Percentiles rank a stretch among this genome's conserved stretches.
Evolutionary conservation across 2,888 invertebrate genomes (phyloP).

Genomic region (Aspidapion aeneum): DNA sequence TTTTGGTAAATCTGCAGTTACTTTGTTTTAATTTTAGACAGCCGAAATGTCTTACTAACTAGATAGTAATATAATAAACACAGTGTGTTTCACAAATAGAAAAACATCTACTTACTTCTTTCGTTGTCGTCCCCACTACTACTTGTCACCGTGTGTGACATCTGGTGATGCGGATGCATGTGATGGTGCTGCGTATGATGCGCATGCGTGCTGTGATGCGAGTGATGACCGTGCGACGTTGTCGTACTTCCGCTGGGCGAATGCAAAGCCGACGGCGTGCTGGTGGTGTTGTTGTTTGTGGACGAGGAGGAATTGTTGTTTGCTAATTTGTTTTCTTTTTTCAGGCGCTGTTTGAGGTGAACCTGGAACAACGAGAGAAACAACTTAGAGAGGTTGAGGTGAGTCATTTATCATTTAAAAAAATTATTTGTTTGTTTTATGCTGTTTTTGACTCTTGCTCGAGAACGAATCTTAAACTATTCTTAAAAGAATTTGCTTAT

Average conservation of each 20-base stretch:
- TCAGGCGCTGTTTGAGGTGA: slow-evolving; percentile 91
- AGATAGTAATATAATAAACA: too few species aligned
- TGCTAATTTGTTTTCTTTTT: slow-evolving; percentile 72
- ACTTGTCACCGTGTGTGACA: slow-evolving; percentile 43
- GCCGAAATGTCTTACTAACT: too few species aligned
- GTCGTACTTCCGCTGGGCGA: slow-evolving; percentile 18
- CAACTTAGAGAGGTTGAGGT: not conserved
- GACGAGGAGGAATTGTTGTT: slow-evolving; percentile 34
- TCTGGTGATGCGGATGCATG: slow-evolving; percentile 36
- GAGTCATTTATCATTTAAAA: too few species aligned
- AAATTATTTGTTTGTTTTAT: too few species aligned
- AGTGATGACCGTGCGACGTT: slow-evolving; percentile 16
- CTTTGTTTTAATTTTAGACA: too few species aligned
- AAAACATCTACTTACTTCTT: slow-evolving; percentile 42
- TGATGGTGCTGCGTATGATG: slow-evolving; percentile 42
- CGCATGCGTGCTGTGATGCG: slow-evolving; percentile 47
- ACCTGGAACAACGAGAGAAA: slow-evolving; percentile 45
- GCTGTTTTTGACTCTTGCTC: too few species aligned
- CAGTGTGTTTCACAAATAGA: too few species aligned
- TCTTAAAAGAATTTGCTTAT: too few species aligned
- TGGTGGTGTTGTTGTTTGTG: slow-evolving; percentile 18
- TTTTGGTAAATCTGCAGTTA: too few species aligned
- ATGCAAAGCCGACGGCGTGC: slow-evolving; percentile 35
- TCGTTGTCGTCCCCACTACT: slow-evolving; percentile 43
- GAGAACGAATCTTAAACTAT: too few species aligned